Evolutionary conservation across 2,113 vertebrate species (phyloP).

Genomic region (Diadophis punctatus): DNA sequence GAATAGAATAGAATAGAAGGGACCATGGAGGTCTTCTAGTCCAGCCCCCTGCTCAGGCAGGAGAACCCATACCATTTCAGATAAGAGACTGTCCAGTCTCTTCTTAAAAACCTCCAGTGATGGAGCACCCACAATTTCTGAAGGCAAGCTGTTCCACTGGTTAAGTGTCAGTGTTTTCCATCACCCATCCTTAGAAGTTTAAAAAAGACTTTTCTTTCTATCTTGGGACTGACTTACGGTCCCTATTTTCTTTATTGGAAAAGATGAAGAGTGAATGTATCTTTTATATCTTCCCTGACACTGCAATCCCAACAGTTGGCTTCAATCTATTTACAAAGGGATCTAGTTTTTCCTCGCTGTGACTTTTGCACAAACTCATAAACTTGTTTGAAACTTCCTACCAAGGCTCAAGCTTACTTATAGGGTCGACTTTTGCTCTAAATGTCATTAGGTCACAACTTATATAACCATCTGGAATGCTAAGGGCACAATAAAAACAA

Average conservation of each 20-base stretch:
- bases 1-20: no score
- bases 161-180: not conserved
- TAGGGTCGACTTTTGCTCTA: not conserved
- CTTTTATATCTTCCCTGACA: not conserved
- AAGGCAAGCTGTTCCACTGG: no score
- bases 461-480: not conserved
- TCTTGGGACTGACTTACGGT: not conserved
- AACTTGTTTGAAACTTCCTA: not conserved
- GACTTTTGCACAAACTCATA: not conserved
- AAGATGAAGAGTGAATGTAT: not conserved
- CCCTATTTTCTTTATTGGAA: not conserved
- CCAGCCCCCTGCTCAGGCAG: no score
- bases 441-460: not conserved
- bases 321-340: not conserved
- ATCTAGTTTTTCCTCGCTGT: not conserved
- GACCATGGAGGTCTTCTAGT: no score
- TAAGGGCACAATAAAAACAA: not conserved
- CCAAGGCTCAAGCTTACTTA: not conserved
- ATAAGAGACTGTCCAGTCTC: no score
- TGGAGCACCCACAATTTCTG: no score
- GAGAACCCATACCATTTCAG: no score
- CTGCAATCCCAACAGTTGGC: not conserved
- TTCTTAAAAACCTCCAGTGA: no score
- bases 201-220: not conserved
- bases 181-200: not conserved